Conservation (phyloP, 2,888 invertebrate genomes). For the Mayetiola destructor region DNA sequence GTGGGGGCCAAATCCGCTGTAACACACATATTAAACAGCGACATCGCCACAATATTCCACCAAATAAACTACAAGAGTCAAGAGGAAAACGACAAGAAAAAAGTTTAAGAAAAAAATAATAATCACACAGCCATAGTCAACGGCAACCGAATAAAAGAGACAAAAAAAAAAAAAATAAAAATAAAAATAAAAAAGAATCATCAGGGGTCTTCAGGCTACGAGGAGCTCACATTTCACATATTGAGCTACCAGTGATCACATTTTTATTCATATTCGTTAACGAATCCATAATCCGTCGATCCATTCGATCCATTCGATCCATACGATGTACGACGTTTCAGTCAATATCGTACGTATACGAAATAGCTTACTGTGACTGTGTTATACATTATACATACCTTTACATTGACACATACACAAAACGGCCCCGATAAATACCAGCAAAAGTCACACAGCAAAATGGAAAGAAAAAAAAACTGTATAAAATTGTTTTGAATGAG, state of each 20-base stretch:
- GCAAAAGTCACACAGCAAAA: background rate
- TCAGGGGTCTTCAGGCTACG: slow-evolving; percentile 17
- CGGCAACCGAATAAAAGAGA: slow-evolving; percentile 1
- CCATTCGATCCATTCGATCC: no score
- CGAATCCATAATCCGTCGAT: slow-evolving; percentile 10
- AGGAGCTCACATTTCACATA: slow-evolving; percentile 15
- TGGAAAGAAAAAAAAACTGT: background rate
- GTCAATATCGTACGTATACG: no score
- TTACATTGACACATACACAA: background rate
- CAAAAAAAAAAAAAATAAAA: slow-evolving; percentile 3
- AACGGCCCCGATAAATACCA: background rate
- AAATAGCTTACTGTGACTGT: no score
- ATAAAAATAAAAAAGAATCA: slow-evolving; percentile 14
- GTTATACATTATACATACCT: background rate
- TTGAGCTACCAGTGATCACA: slow-evolving; percentile 15
- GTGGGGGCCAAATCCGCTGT: no score
- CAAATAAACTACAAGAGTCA: no score
- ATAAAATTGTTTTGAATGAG: background rate
- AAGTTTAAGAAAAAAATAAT: no score
- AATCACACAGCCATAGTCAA: no score
- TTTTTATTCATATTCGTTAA: slow-evolving; percentile 14
- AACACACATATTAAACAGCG: no score
- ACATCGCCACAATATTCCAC: no score
- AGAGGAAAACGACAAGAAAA: no score
- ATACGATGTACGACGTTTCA: no score